Evolutionary conservation across 2,113 vertebrate genomes (phyloP).

Genomic region (Empidonax traillii): DNA sequence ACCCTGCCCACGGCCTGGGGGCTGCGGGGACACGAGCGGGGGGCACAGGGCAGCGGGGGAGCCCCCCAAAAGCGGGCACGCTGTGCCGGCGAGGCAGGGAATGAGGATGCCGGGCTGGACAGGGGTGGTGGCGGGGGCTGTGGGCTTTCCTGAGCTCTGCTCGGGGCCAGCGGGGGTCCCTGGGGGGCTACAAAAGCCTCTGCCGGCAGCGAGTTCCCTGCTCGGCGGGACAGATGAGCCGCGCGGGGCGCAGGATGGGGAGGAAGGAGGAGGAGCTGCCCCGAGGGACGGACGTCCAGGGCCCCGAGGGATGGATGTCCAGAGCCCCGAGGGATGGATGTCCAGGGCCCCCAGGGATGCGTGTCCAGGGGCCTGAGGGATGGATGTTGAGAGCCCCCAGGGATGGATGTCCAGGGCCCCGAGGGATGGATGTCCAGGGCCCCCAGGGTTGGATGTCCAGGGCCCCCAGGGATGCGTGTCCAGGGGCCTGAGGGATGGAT

Average conservation of each 20-base stretch:
- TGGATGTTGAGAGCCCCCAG: neutral
- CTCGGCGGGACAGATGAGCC: neutral
- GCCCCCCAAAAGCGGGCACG: no score
- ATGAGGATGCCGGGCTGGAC: rapidly evolving
- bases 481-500: neutral
- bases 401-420: neutral
- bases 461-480: no score
- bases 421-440: no score
- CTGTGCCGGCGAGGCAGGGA: rapidly evolving
- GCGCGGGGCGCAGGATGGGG: neutral
- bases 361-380: neutral
- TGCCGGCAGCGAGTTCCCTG: rapidly evolving
- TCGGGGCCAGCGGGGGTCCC: no score
- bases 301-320: neutral
- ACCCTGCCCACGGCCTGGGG: neutral
- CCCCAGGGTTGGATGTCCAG: neutral
- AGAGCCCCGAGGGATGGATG: rapidly evolving
- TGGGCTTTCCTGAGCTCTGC: rapidly evolving
- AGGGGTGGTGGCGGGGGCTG: neutral
- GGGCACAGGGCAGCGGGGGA: no score
- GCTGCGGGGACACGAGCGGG: rapidly evolving
- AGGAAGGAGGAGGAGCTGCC: neutral
- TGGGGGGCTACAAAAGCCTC: rapidly evolving
- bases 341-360: neutral
- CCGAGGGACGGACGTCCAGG: neutral